Evolutionary conservation across 2,113 vertebrate genomes (phyloP), one percentile per base, ranked within the genome.

Genomic region (Pogonocichla stellata): DNA sequence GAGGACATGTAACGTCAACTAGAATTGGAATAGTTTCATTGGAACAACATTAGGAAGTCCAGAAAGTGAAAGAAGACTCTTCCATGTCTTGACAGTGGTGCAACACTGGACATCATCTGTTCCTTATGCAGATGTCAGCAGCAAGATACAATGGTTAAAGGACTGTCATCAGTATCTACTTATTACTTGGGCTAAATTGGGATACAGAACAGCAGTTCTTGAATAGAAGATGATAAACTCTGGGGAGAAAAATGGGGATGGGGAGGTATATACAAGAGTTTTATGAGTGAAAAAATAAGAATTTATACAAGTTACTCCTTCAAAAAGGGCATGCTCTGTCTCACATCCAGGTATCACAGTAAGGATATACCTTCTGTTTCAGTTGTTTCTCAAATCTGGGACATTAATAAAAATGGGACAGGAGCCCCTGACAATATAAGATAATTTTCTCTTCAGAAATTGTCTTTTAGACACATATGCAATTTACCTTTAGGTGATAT

Each of bases 311-410:
- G 62, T 62, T 28, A 50, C 28, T 88, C n/a, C 56, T 80, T 60
- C 31, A 61, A 26, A 79, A 92, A 78, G 2, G 19, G 29, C 0
- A 0, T 2, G 0, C 14, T 77, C 69, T 80, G 33, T 31, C 24
- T 73, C 60, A 80, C 1, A 8, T 17, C 2, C 48, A 53, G 11
- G 38, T 50, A 72, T 38, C 20, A 36, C 2, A 64, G 8, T 17
- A 45, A 84, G n/a, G 33, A 79, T 17, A 26, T 8, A 34, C 4
- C 10, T 83, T 61, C 56, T 70, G 16, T 53, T 80, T 47, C 56
- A 58, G 17, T 14, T 45, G 23, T 70, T 80, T 78, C 51, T 69
- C 42, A 53, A 48, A 80, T 65, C 58, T 45, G 33, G 22, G 43
- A 47, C 26, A 50, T 23, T 4, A 79, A 33, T 19, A 77, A 80